These are phyloP conservation scores for Nyctibius grandis DNA, from an alignment of 2,797 vertebrate genomes.

Conservation along the genomic window DNA sequence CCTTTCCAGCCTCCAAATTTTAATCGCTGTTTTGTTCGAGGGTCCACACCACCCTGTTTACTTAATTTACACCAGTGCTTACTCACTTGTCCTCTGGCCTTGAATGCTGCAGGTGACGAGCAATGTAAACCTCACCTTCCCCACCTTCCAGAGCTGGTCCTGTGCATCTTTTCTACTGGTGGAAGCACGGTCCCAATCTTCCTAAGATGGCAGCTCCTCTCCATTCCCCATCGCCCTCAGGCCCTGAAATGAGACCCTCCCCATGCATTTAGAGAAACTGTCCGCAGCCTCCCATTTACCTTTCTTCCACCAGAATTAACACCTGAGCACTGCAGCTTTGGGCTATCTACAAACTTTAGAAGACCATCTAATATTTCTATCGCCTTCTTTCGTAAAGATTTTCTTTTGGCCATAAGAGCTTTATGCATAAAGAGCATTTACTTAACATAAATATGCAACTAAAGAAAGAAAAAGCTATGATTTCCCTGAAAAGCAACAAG, in stretches of 20 bases:
- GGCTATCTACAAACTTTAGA: background rate
- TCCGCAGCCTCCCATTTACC: background rate
- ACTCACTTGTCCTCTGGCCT: background rate
- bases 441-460: background rate
- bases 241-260: background rate
- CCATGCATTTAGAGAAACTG: background rate
- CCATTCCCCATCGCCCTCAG: background rate
- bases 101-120: rapidly evolving
- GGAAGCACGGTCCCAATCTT: background rate
- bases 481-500: background rate
- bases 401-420: background rate
- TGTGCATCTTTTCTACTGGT: background rate
- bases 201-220: background rate
- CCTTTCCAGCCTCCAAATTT: background rate
- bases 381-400: background rate
- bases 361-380: background rate
- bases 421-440: background rate
- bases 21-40: background rate
- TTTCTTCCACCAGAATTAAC: background rate
- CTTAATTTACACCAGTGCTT: background rate
- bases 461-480: background rate
- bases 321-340: background rate
- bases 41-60: background rate
- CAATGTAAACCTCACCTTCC: background rate
- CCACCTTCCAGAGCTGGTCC: background rate